Percentiles rank a stretch among this genome's conserved stretches.
These are phyloP conservation scores for Sinopyrophorus schimmeli DNA, from an alignment of 2,888 invertebrate genomes.

Conservation along the genomic window DNA sequence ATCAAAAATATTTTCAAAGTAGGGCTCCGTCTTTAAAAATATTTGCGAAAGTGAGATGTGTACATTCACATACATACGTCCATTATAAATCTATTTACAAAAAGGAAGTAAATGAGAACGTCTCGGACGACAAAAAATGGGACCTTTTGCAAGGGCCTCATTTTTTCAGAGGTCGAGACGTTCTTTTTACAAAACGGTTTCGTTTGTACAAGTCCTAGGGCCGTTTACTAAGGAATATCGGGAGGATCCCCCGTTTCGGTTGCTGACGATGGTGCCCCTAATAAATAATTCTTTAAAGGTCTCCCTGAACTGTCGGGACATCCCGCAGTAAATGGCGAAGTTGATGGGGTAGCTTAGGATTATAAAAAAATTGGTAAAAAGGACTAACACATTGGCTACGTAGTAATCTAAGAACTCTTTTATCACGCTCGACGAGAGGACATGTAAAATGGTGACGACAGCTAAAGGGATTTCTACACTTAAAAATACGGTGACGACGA, in stretches of 20 bases:
- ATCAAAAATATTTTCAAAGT: constrained; percentile 48
- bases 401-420: constrained; percentile 75
- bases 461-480: constrained; percentile 83
- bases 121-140: neutral
- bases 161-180: neutral
- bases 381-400: constrained; percentile 74
- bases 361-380: constrained; percentile 89
- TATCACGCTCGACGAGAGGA: constrained; percentile 71
- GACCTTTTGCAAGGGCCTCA: neutral
- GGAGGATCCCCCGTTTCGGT: constrained; percentile 71
- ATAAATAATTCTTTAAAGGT: constrained; percentile 88
- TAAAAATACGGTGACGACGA: constrained; percentile 82
- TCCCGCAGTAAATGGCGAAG: constrained; percentile 94
- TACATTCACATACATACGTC: constrained; percentile 3
- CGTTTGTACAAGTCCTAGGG: constrained; percentile 80
- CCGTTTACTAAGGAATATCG: constrained; percentile 82
- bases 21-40: constrained; percentile 50
- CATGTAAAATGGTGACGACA: constrained; percentile 80
- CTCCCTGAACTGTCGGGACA: constrained; percentile 92
- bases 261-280: constrained; percentile 60
- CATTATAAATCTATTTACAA: too few species aligned
- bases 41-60: constrained; percentile 34
- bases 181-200: constrained; percentile 71
- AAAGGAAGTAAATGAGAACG: neutral
- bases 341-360: constrained; percentile 90